Evolutionary conservation across 2,888 invertebrate genomes (phyloP).

Genomic region (Spilarctia lutea): DNA sequence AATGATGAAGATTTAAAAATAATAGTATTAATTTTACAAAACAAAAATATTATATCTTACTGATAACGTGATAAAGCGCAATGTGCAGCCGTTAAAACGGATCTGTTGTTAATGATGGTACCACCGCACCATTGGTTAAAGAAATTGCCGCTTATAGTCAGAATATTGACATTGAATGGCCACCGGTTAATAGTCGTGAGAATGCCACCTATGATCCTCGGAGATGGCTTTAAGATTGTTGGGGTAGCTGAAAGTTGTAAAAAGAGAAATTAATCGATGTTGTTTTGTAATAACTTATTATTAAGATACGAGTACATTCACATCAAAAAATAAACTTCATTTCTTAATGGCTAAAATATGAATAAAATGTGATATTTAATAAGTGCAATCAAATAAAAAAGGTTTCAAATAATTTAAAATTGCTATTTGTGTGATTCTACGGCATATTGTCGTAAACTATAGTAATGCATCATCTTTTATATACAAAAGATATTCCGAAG

Average conservation of each 20-base stretch:
- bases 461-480: too few relatives aligned
- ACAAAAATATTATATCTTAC: constrained; percentile 41
- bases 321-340: not conserved
- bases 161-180: not conserved
- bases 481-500: too few relatives aligned
- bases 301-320: too few relatives aligned
- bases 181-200: constrained; percentile 28
- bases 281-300: too few relatives aligned
- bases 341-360: not conserved
- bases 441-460: too few relatives aligned
- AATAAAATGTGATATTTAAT: too few relatives aligned
- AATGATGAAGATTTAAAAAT: constrained; percentile 8
- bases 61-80: constrained; percentile 34
- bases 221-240: not conserved
- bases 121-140: not conserved
- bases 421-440: too few relatives aligned
- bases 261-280: not conserved
- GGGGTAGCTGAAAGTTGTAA: not conserved
- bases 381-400: too few relatives aligned
- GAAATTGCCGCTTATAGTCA: not conserved
- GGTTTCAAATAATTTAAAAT: too few relatives aligned
- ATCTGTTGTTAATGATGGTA: constrained; percentile 23
- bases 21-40: not conserved
- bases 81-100: constrained; percentile 52
- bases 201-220: not conserved